phyloP scores from a whole-genome alignment of 2,797 vertebrate genomes.

The Myotis findleyi region DNA sequence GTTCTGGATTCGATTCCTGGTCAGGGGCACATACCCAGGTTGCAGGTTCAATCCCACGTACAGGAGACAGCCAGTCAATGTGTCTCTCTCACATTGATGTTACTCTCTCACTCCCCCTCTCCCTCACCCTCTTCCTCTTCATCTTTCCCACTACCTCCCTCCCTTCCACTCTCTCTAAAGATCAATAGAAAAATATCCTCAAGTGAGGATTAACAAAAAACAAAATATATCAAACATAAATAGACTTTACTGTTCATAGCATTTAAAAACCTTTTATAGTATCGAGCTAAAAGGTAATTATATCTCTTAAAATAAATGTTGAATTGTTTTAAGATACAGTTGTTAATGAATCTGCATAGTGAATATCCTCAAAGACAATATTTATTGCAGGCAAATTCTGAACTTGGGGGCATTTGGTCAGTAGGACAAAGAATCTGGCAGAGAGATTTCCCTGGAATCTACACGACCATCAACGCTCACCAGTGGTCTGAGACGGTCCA shows the following conservation, averaged over 20 bases:
- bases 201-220: no score
- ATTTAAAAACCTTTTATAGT: not conserved
- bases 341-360: not conserved
- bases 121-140: no score
- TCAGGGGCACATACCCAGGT: no score
- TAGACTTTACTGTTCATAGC: not conserved
- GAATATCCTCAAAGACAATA: not conserved
- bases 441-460: slow-evolving; percentile 97
- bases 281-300: not conserved
- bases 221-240: not conserved
- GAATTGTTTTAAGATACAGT: not conserved
- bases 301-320: not conserved
- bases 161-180: no score
- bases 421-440: slow-evolving; percentile 98
- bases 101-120: no score
- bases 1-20: no score
- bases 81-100: no score
- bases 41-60: no score
- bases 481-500: slow-evolving; percentile 97
- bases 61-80: no score
- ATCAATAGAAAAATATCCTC: no score
- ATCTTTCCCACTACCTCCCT: no score
- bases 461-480: slow-evolving; percentile 92
- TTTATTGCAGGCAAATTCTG: slow-evolving; percentile 92
- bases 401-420: slow-evolving; percentile 95